Percentiles rank a stretch among this genome's conserved stretches.
Conservation (phyloP, 2,113 vertebrate genomes). For the Cottus gobio region DNA sequence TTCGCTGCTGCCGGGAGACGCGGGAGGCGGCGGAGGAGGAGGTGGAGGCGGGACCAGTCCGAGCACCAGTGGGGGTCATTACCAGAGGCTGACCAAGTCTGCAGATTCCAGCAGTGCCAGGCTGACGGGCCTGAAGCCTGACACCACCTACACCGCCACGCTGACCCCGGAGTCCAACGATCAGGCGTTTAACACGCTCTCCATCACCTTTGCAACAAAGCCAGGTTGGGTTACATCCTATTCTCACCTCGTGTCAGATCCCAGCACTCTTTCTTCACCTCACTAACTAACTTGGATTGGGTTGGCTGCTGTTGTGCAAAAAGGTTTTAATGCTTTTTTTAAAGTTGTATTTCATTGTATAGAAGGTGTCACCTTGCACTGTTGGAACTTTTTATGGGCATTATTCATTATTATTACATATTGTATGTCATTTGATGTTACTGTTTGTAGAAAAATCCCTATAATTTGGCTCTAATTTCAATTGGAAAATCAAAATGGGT, state of each 20-base stretch:
- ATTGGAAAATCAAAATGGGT: neutral
- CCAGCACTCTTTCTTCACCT: neutral
- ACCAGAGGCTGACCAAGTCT: slow-evolving; percentile 77
- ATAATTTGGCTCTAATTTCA: neutral
- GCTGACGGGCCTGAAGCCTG: slow-evolving; percentile 83
- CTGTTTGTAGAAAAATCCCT: neutral
- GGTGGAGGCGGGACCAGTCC: slow-evolving; percentile 65
- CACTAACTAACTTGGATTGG: neutral
- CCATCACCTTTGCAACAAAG: slow-evolving; percentile 86
- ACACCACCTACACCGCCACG: slow-evolving; percentile 88
- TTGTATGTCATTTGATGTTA: neutral
- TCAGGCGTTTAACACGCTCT: slow-evolving; percentile 80
- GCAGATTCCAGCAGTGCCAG: slow-evolving; percentile 79
- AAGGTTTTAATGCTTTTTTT: neutral
- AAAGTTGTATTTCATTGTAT: neutral
- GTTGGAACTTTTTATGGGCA: neutral
- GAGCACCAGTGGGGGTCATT: slow-evolving; percentile 56
- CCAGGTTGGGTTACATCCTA: slow-evolving; percentile 77
- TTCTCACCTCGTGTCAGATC: neutral
- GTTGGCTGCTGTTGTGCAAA: neutral
- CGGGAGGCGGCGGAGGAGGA: slow-evolving; percentile 4
- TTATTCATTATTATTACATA: neutral
- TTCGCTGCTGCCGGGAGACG: slow-evolving; percentile 55
- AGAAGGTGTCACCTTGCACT: neutral
- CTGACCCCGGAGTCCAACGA: slow-evolving; percentile 88